phyloP scores from a whole-genome alignment of 2,113 vertebrate genomes.

The Antigone vipio region DNA sequence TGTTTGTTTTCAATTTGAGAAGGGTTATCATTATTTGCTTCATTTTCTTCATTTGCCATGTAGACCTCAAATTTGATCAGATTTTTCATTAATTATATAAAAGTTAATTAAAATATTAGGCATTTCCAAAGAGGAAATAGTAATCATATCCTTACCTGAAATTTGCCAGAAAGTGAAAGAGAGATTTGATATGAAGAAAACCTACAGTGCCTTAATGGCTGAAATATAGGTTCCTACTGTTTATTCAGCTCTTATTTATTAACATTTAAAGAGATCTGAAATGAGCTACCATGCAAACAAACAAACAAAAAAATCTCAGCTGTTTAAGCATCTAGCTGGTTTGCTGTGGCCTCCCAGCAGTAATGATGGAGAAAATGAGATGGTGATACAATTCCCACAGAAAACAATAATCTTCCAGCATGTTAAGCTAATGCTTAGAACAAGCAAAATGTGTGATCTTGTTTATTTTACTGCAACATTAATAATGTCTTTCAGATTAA shows the following conservation, averaged over 20 bases:
- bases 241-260: background rate
- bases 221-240: background rate
- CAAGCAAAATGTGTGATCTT: background rate
- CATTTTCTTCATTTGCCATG: conserved; percentile 57
- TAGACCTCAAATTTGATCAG: background rate
- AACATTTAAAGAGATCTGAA: background rate
- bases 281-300: background rate
- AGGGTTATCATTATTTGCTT: conserved; percentile 42
- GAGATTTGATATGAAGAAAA: background rate
- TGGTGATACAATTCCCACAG: conserved; percentile 55
- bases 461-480: conserved; percentile 27
- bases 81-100: background rate
- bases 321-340: background rate
- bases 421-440: conserved; percentile 47
- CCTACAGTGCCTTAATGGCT: background rate
- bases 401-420: conserved; percentile 66
- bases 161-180: background rate
- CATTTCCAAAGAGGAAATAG: background rate
- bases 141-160: background rate
- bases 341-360: background rate
- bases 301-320: background rate
- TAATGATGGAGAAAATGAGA: conserved; percentile 59
- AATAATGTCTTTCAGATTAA: conserved; percentile 5
- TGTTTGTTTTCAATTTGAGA: conserved; percentile 53
- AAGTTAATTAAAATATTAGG: background rate